A percentile compares a stretch with the other conserved stretches of the same genome.
These are phyloP conservation scores for Redunca redunca DNA, from an alignment of 2,113 vertebrate species.

Conservation along the genomic window DNA sequence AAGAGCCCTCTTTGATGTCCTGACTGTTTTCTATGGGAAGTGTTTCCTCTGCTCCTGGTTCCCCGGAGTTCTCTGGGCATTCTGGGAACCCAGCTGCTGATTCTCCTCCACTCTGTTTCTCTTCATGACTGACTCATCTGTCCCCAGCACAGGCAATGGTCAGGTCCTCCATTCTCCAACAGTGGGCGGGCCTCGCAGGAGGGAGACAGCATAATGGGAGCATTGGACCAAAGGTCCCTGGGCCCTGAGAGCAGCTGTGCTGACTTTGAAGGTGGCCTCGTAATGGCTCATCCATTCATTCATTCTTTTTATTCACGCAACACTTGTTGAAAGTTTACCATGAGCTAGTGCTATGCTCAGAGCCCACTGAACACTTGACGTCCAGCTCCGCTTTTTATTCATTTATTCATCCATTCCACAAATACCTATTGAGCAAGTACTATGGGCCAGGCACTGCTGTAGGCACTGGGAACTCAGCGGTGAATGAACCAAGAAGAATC, in stretches of 20 bases:
- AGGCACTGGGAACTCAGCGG: neutral
- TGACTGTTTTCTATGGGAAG: neutral
- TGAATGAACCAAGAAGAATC: neutral
- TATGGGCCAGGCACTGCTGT: neutral
- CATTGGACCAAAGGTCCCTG: neutral
- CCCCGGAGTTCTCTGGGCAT: neutral
- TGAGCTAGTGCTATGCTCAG: too few relatives aligned
- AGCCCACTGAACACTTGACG: fast-evolving
- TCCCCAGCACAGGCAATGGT: neutral
- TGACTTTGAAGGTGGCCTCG: neutral
- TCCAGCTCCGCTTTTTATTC: too few relatives aligned
- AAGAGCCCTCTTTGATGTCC: neutral
- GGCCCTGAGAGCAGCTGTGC: neutral
- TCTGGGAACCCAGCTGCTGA: neutral
- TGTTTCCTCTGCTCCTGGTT: neutral
- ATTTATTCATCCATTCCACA: neutral
- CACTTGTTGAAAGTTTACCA: too few relatives aligned
- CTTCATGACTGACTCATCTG: neutral
- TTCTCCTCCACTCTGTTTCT: neutral
- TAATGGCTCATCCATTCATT: neutral
- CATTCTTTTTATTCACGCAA: too few relatives aligned
- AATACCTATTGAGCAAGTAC: neutral
- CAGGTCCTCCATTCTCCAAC: neutral
- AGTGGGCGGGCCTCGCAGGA: neutral
- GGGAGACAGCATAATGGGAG: neutral